Conservation (phyloP, 2,888 invertebrate genomes). For the Drosophila engyochracea region DNA sequence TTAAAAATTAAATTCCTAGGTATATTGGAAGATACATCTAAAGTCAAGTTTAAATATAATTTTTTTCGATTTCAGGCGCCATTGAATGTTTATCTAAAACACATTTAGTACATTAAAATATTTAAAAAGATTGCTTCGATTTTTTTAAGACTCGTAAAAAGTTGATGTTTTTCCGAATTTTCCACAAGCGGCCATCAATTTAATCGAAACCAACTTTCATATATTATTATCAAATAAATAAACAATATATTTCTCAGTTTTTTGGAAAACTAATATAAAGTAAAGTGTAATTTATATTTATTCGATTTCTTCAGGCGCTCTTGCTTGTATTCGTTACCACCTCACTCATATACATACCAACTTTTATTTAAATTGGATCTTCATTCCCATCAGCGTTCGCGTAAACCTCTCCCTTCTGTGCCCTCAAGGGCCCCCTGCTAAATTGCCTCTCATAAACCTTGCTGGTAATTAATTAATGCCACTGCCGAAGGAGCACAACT, state of each 20-base stretch:
- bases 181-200: background rate
- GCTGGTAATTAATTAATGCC: conserved; percentile 6
- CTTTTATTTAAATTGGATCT: background rate
- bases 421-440: background rate
- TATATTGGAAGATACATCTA: background rate
- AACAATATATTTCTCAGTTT: background rate
- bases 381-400: background rate
- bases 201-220: background rate
- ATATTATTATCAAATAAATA: background rate
- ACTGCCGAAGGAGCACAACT: background rate
- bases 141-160: background rate
- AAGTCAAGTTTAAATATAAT: too few species aligned
- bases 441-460: background rate
- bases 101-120: background rate
- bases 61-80: background rate
- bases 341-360: too few species aligned
- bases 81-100: too few species aligned
- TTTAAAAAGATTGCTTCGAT: background rate
- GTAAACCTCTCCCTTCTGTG: background rate
- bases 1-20: background rate
- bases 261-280: background rate
- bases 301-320: background rate
- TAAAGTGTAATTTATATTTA: background rate
- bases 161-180: background rate
- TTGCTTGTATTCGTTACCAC: too few species aligned